Percentiles rank a stretch among this genome's conserved stretches.
Conservation (phyloP, 2,888 invertebrate genomes). For the Ochropleura leucogaster region DNA sequence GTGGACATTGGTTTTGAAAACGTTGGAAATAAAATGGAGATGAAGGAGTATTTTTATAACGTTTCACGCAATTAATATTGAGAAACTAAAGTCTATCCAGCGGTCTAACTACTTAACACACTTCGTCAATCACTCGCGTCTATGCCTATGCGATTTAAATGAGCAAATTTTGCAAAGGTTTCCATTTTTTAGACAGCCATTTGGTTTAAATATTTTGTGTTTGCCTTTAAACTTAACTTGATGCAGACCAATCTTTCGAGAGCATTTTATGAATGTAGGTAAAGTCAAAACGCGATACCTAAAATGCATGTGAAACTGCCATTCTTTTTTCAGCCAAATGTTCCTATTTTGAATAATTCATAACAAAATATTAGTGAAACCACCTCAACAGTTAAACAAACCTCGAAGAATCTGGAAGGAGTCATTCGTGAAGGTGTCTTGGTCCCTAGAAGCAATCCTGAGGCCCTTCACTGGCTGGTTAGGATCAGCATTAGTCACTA, state of each 20-base stretch:
- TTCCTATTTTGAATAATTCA: background rate
- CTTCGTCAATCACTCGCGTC: background rate
- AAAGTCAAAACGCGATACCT: background rate
- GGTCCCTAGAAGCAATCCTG: slow-evolving; percentile 74
- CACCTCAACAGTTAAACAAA: slow-evolving; percentile 47
- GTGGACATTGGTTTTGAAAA: slow-evolving; percentile 22
- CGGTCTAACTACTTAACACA: too few species aligned
- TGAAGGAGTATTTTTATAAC: background rate
- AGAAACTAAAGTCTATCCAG: background rate
- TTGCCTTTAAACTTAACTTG: background rate
- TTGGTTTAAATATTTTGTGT: background rate
- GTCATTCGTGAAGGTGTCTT: slow-evolving; percentile 73
- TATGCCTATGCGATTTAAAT: background rate
- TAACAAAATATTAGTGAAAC: background rate
- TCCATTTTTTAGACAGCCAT: background rate
- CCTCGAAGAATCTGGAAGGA: slow-evolving; percentile 82
- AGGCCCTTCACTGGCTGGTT: slow-evolving; percentile 78
- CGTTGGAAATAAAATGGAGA: background rate
- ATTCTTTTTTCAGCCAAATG: background rate
- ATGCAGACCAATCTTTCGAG: background rate
- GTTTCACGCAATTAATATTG: background rate
- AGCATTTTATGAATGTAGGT: background rate
- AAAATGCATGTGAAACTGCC: background rate
- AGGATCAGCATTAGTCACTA: slow-evolving; percentile 80
- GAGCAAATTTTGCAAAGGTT: background rate